Evolutionary conservation across 2,797 vertebrate genomes (phyloP).

Genomic region (Discoglossus pictus): DNA sequence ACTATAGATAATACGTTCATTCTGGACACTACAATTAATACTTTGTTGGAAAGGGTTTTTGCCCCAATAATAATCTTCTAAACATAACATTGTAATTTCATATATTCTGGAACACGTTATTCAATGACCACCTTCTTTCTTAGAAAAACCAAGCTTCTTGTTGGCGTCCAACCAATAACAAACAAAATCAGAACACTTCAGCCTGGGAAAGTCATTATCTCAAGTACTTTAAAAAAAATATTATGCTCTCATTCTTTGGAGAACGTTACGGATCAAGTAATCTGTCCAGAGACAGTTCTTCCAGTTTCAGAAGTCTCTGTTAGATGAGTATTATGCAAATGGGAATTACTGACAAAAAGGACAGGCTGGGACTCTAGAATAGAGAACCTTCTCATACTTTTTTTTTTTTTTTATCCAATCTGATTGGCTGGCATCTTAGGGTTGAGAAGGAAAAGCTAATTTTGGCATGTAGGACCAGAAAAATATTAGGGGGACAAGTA

Average conservation of each 20-base stretch:
- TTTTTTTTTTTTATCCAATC: conserved; percentile 61
- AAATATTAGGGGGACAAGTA: conserved; percentile 57
- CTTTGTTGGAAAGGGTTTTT: conserved; percentile 4
- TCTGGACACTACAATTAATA: conserved; percentile 25
- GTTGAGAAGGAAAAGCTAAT: conserved; percentile 57
- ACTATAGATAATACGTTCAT: conserved; percentile 12
- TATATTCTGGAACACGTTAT: conserved; percentile 30
- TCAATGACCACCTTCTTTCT: conserved; percentile 20
- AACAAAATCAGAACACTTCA: conserved; percentile 46
- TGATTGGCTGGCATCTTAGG: conserved; percentile 61
- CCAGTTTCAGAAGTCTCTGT: conserved; percentile 60
- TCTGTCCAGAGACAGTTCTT: conserved; percentile 55
- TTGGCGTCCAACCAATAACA: conserved; percentile 14
- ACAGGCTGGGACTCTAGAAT: conserved; percentile 52
- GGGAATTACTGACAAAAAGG: conserved; percentile 61
- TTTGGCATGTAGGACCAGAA: conserved; percentile 57
- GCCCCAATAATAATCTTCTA: conserved; percentile 23
- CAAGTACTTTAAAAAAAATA: conserved; percentile 50
- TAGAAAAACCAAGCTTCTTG: conserved; percentile 11
- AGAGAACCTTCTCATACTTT: conserved; percentile 62
- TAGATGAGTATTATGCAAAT: conserved; percentile 65
- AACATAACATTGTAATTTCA: conserved; percentile 29
- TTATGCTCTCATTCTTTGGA: conserved; percentile 58
- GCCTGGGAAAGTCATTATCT: conserved; percentile 40
- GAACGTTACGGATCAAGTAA: conserved; percentile 53